A percentile compares a stretch with the other conserved stretches of the same genome.
Evolutionary conservation across 2,797 vertebrate genomes (phyloP).

Genomic region (Hypotaenidia philippensis): DNA sequence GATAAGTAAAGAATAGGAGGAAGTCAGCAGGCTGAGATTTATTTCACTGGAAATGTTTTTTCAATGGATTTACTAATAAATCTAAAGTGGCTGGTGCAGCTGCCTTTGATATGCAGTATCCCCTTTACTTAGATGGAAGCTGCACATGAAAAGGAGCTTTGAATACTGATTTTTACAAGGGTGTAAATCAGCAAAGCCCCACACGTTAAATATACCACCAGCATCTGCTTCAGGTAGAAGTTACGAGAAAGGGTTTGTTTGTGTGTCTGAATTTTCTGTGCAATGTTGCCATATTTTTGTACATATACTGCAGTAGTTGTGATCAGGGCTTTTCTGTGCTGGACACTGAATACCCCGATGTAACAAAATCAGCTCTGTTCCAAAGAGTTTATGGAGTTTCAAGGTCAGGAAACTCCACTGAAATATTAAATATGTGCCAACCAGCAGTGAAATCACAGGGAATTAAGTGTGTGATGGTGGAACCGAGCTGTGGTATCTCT

Average conservation of each 20-base stretch:
- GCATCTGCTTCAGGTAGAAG: constrained; percentile 53
- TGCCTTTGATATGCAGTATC: constrained; percentile 63
- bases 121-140: constrained; percentile 60
- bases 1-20: constrained; percentile 76
- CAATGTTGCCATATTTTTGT: constrained; percentile 2
- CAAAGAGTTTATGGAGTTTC: not conserved
- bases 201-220: constrained; percentile 34
- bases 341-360: not conserved
- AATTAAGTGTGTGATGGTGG: not conserved
- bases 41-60: constrained; percentile 79
- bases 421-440: not conserved
- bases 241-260: constrained; percentile 10
- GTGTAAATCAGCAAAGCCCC: constrained; percentile 65
- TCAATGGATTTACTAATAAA: constrained; percentile 79
- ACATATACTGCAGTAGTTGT: not conserved
- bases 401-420: not conserved
- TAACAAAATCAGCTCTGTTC: not conserved
- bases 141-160: constrained; percentile 66
- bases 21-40: constrained; percentile 76
- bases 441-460: not conserved
- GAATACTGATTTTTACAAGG: constrained; percentile 73
- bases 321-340: not conserved
- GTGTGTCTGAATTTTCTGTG: not conserved
- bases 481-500: not conserved
- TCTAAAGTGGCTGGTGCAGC: constrained; percentile 55